phyloP scores from a whole-genome alignment of 30 jellyfish, hydroid and myxozoan species.

The Hydra vulgaris region DNA sequence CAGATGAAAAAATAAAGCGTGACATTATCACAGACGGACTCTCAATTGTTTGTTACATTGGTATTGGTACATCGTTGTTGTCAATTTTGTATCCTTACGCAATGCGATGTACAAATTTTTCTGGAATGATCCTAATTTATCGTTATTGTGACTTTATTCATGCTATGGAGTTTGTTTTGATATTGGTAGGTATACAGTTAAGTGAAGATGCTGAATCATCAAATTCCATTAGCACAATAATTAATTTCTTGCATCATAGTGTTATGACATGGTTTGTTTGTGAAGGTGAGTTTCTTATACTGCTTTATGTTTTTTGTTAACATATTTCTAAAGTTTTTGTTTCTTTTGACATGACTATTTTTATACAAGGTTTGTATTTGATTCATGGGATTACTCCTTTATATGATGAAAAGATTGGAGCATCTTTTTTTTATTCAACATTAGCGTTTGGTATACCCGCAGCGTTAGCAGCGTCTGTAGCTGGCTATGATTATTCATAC shows the following conservation, averaged over 20 bases:
- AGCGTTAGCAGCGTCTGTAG: conserved; percentile 25
- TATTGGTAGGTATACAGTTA: neutral
- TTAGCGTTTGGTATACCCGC: conserved; percentile 30
- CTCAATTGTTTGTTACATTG: neutral
- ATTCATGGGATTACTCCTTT: conserved; percentile 31
- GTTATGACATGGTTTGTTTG: conserved; percentile 8
- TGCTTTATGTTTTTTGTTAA: neutral
- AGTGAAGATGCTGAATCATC: conserved; percentile 8
- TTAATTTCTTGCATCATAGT: conserved; percentile 22
- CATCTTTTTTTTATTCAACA: conserved; percentile 31
- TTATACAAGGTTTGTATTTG: conserved; percentile 15
- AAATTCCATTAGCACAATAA: conserved; percentile 1
- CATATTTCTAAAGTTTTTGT: too few species aligned
- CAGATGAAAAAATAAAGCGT: neutral
- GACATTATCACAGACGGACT: conserved; percentile 8
- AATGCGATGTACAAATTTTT: neutral
- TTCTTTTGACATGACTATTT: too few species aligned
- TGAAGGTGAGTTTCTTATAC: neutral
- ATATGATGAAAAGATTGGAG: conserved; percentile 18
- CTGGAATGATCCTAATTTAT: conserved; percentile 18
- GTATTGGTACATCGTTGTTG: neutral
- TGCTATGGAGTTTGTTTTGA: neutral
- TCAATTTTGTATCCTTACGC: conserved; percentile 12
- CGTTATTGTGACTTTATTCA: conserved; percentile 14
- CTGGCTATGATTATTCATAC: conserved; percentile 12